Conservation (phyloP, 2,113 vertebrate species). For the Poecile atricapillus region DNA sequence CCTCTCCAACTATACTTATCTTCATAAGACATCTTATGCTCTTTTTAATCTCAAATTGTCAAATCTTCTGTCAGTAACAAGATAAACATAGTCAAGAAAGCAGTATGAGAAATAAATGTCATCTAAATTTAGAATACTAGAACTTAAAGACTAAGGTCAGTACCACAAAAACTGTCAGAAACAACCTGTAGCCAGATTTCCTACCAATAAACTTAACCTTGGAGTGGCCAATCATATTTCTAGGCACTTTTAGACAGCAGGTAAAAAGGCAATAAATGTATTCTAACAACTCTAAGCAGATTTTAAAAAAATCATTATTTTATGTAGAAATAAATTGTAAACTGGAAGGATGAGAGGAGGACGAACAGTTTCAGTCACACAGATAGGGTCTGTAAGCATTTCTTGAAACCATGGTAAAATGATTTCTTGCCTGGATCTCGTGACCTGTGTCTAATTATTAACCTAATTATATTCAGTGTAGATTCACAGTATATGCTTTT, state of each 20-base stretch:
- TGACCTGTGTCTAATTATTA: neutral
- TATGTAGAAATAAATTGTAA: neutral
- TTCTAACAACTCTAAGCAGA: neutral
- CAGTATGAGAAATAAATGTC: neutral
- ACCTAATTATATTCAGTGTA: neutral
- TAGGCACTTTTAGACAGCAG: neutral
- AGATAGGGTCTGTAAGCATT: neutral
- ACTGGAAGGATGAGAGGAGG: neutral
- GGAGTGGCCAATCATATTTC: neutral
- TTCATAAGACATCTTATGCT: neutral
- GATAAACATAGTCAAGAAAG: neutral
- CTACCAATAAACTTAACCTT: neutral
- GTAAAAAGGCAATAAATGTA: neutral
- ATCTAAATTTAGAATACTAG: neutral
- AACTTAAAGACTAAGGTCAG: neutral
- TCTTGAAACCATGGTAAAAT: neutral
- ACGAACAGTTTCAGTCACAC: neutral
- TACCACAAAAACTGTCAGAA: neutral
- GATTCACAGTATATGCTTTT: neutral
- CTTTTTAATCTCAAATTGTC: neutral
- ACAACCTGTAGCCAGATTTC: neutral
- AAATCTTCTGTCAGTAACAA: neutral
- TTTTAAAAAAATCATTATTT: neutral
- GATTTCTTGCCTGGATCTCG: neutral
- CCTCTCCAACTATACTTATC: neutral